Conservation (phyloP, 2,113 vertebrate genomes). For the Toxotes jaculatrix region DNA sequence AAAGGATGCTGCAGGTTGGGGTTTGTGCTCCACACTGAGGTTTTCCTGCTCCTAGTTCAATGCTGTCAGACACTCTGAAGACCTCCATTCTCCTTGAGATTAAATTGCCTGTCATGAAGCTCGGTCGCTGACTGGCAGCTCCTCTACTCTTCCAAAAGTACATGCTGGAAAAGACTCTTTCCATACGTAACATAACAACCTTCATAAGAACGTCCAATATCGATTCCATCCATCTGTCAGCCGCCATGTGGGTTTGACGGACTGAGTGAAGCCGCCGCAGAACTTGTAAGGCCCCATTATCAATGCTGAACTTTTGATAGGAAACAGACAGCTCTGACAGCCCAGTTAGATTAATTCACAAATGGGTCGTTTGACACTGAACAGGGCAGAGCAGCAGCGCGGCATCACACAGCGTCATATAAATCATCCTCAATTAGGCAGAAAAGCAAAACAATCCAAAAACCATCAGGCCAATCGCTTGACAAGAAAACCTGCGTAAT, state of each 20-base stretch:
- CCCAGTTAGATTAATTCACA: conserved; percentile 55
- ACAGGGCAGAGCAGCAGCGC: conserved; percentile 11
- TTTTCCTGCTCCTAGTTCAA: conserved; percentile 29
- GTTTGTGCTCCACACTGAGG: not conserved
- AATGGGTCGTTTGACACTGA: conserved; percentile 51
- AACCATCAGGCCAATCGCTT: conserved; percentile 44
- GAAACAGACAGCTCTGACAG: conserved; percentile 57
- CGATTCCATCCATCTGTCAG: conserved; percentile 62
- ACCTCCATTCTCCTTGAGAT: conserved; percentile 71
- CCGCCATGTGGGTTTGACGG: conserved; percentile 40
- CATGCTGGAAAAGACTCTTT: conserved; percentile 61
- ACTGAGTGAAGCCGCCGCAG: conserved; percentile 39
- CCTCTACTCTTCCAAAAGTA: conserved; percentile 70
- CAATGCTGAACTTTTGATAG: conserved; percentile 61
- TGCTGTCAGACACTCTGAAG: conserved; percentile 62
- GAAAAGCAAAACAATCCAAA: conserved; percentile 48
- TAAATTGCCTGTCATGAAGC: conserved; percentile 78
- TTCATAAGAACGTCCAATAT: conserved; percentile 70
- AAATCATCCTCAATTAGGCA: conserved; percentile 62
- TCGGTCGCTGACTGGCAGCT: conserved; percentile 75
- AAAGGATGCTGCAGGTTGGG: conserved; percentile 10
- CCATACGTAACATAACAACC: conserved; percentile 66
- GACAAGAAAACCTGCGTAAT: conserved; percentile 59
- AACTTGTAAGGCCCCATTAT: conserved; percentile 63
- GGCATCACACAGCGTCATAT: conserved; percentile 30